A percentile compares a stretch with the other conserved stretches of the same genome.
These are phyloP conservation scores for Scomber colias DNA, from an alignment of 2,113 vertebrate species.

Conservation along the genomic window DNA sequence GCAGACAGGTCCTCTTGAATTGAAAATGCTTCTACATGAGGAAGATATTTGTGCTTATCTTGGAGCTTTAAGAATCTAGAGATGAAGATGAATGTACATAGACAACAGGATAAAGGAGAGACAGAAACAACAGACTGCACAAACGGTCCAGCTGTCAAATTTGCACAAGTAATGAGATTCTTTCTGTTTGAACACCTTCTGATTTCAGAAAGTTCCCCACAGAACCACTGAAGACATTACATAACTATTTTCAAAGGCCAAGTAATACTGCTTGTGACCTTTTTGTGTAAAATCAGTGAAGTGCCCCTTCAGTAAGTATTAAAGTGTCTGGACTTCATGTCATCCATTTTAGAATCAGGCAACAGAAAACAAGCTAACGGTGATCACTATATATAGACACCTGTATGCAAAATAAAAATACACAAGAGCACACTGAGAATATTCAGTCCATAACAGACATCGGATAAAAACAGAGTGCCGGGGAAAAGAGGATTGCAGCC, in stretches of 20 bases:
- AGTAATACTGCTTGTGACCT: background rate
- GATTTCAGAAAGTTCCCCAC: background rate
- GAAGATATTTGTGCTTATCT: too few relatives aligned
- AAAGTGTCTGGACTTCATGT: background rate
- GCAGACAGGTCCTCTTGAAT: too few relatives aligned
- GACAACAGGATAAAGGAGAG: too few relatives aligned
- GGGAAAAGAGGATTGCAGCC: constrained; percentile 79
- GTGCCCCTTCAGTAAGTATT: background rate
- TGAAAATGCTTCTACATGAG: too few relatives aligned
- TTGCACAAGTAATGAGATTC: too few relatives aligned
- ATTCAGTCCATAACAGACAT: constrained; percentile 51
- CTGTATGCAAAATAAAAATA: constrained; percentile 24
- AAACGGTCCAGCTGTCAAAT: too few relatives aligned
- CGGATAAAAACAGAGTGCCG: constrained; percentile 61
- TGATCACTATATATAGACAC: constrained; percentile 17
- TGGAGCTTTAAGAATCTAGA: too few relatives aligned
- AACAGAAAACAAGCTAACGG: background rate
- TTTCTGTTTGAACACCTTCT: background rate
- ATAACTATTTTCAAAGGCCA: background rate
- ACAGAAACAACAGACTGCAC: too few relatives aligned
- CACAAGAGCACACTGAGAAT: constrained; percentile 40
- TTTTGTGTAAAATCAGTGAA: background rate
- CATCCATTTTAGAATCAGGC: background rate
- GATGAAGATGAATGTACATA: too few relatives aligned
- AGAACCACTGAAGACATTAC: background rate